Base-by-base conservation (phyloP, 2,888 invertebrate genomes). In the Ennomos quercinarius region DNA sequence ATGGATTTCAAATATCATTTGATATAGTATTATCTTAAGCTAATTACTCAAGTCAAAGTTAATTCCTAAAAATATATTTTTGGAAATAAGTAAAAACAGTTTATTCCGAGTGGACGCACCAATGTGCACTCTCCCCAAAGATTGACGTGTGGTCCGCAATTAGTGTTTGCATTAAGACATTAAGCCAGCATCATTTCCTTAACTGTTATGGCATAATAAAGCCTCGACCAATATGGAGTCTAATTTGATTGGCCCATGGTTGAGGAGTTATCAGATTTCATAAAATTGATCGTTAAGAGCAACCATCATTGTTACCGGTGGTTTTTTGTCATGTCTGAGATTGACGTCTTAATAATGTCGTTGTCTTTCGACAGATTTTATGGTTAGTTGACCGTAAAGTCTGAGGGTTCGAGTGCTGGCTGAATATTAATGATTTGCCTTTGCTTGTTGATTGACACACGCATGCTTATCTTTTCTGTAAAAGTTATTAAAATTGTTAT, bases 161-260 rank as follows among this genome's bases (percentile, higher is more conserved):
- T 74, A 66, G 48, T 74, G 69, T 72, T 73, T 74, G 75, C 73
- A 87, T 89, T 78, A 81, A 89, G 88, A 86, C 84, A 83, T 89
- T 79, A 82, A 73, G 57, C 63, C 76, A 68, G 66, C 61, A 67
- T 67, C 70, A 72, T 76, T 78, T 74, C 77, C 70, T 71, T 76
- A 74, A 77, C 74, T 71, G 76, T 79, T 79, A 76, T 75, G 70
- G 75, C 66, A 68, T 83, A 82, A 83, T 86, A 78, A 83, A 80
- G 66, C 67, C 72, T 66, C 75, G 71, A 76, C 76, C 71, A 76
- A 68, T 71, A 76, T 69, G 74, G 73, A 68, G 69, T 79, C 84
- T 87, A 86, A 87, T 86, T 66, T 83, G 81, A 78, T 78, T 76
- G 79, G 75, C 67, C 64, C 64, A 68, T 53, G 70, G 72, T 43